These are phyloP conservation scores for Crocidura indochinensis DNA, from an alignment of 2,797 vertebrate genomes.

Conservation along the genomic window DNA sequence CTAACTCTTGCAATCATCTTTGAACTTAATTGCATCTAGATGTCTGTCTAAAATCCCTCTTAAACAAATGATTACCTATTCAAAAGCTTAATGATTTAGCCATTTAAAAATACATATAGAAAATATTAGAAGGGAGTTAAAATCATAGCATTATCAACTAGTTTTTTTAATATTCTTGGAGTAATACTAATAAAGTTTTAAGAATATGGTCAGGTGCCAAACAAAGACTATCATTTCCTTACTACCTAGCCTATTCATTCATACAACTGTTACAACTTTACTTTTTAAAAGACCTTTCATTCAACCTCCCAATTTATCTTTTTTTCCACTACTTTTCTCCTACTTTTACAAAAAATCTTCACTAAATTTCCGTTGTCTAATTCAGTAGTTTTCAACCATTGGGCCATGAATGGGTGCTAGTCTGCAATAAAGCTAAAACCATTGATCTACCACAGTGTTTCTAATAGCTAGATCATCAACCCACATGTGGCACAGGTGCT, in stretches of 20 bases:
- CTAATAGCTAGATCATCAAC: too few relatives aligned
- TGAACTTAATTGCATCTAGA: slow-evolving; percentile 41
- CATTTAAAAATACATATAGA: slow-evolving; percentile 56
- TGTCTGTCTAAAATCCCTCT: slow-evolving; percentile 58
- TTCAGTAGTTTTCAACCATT: too few relatives aligned
- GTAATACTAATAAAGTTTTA: slow-evolving; percentile 46
- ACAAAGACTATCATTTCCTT: slow-evolving; percentile 43
- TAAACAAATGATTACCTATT: slow-evolving; percentile 64
- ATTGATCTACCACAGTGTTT: too few relatives aligned
- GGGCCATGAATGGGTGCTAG: too few relatives aligned
- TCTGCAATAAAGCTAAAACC: too few relatives aligned
- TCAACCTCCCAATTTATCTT: not conserved
- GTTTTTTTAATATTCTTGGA: slow-evolving; percentile 48
- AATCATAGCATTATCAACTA: slow-evolving; percentile 49
- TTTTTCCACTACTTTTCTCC: not conserved
- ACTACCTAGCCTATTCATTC: slow-evolving; percentile 30
- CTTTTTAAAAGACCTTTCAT: not conserved
- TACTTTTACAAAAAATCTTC: not conserved
- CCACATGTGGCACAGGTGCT: too few relatives aligned
- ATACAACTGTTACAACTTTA: slow-evolving; percentile 35
- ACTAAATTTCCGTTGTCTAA: not conserved
- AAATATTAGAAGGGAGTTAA: slow-evolving; percentile 57
- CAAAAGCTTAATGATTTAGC: slow-evolving; percentile 58
- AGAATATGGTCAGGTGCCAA: slow-evolving; percentile 58
- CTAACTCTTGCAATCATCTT: not conserved